Conservation (phyloP, 1,140 invertebrate species). For the Cydia splendana region DNA sequence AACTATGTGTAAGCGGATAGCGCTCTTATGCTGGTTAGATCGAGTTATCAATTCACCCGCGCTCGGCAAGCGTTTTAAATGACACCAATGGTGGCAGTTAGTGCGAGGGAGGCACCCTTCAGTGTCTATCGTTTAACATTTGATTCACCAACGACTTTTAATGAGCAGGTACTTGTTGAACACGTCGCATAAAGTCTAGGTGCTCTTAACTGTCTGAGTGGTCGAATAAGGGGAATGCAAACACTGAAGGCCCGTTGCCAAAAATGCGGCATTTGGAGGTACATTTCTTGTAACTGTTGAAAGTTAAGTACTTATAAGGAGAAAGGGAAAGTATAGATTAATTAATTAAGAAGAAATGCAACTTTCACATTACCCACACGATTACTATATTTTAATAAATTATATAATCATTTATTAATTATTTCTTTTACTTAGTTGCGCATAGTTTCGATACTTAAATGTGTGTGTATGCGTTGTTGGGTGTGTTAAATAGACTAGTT, state of each 20-base stretch:
- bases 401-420: too few species aligned
- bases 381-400: too few species aligned
- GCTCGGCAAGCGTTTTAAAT: conserved; percentile 30
- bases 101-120: conserved; percentile 37
- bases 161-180: conserved; percentile 41
- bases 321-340: too few species aligned
- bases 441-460: too few species aligned
- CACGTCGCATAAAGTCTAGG: not conserved
- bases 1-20: not conserved
- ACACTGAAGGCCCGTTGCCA: not conserved
- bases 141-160: conserved; percentile 43
- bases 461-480: too few species aligned
- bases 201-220: conserved; percentile 3
- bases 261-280: not conserved
- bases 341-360: too few species aligned
- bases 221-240: not conserved
- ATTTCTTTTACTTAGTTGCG: too few species aligned
- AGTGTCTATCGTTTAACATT: conserved; percentile 41
- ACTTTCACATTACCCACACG: too few species aligned
- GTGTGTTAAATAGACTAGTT: too few species aligned
- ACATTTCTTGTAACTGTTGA: too few species aligned
- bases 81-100: conserved; percentile 41
- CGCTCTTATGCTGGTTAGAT: not conserved
- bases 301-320: too few species aligned
- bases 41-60: not conserved